Evolutionary conservation across 2,888 invertebrate species (phyloP), one percentile per base, ranked within the genome.

Genomic region (Apoda limacodes): DNA sequence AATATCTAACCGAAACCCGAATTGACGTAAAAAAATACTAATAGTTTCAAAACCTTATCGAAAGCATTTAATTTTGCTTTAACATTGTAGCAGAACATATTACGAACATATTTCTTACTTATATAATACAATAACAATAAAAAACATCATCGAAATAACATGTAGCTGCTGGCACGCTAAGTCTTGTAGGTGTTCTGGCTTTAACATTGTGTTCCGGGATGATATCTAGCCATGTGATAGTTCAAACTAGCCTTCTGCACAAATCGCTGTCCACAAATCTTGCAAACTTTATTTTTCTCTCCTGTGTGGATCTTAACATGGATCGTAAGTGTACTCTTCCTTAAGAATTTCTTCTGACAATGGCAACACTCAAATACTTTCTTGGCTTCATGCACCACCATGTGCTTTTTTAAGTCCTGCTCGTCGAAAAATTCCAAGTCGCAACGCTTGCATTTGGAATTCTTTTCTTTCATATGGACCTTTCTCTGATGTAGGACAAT

Each of bases 391-490:
- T 26, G 34, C 7, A 10, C 28, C 1, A 22, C 11, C 23, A 32
- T 19, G 10, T 39, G 39, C 4, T 24, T 12, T 9, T 22, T 34
- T 25, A 39, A 15, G 3, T 22, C 19, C 3, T 5, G 4, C 1
- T 6, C 1, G 3, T 23, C 28, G 10, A 35, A 32, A 12, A 40
- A 35, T 11, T 15, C 28, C 19, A 21, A 13, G 2, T 15, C 22
- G 9, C 40, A 40, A 2, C 28, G 3, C 3, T 23, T 13, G 22
- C 40, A 40, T 14, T 63, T 62, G 11, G 55, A 52, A 22, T 55
- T 60, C 36, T 61, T 59, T 0, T 75, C 76, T 0, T 75, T 38
- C 72, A 72, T 75, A 11, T 76, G 76, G 14, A 62, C 31, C 4
- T 25, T 28, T 5, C 35, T 24, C 7, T 31, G 35, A 9, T 35